These are phyloP conservation scores for Drosophila prolongata DNA, from an alignment of 2,888 invertebrate species.

Conservation along the genomic window DNA sequence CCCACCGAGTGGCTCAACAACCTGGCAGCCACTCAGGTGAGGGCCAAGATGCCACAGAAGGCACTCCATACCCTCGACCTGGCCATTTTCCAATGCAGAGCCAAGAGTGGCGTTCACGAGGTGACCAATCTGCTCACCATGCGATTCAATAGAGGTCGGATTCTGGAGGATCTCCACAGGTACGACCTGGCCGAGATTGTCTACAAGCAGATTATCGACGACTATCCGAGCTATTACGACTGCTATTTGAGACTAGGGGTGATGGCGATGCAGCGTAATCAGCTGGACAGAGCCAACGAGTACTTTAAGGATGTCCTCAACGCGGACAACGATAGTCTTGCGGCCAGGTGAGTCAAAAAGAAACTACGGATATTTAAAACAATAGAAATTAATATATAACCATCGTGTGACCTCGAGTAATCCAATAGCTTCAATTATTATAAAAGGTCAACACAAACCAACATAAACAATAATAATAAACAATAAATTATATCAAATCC, in stretches of 20 bases:
- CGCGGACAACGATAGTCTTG: constrained; percentile 15
- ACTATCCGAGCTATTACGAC: constrained; percentile 46
- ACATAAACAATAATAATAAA: no score
- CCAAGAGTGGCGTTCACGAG: neutral
- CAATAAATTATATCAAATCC: no score
- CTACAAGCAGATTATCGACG: constrained; percentile 36
- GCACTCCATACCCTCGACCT: constrained; percentile 39
- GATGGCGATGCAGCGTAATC: constrained; percentile 35
- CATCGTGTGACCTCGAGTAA: no score
- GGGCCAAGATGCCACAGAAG: neutral
- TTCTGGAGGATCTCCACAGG: constrained; percentile 41
- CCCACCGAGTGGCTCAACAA: constrained; percentile 56
- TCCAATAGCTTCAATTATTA: no score
- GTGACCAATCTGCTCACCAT: constrained; percentile 38
- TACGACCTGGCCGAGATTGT: constrained; percentile 30
- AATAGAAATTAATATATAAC: no score
- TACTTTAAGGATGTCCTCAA: constrained; percentile 31
- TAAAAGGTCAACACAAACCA: no score
- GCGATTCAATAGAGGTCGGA: constrained; percentile 49
- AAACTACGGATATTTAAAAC: no score
- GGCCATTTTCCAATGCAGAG: neutral
- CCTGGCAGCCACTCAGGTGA: constrained; percentile 35
- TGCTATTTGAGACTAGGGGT: constrained; percentile 42
- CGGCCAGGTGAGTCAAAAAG: constrained; percentile 40
- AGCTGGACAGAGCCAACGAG: constrained; percentile 1